Evolutionary conservation across 2,113 vertebrate genomes (phyloP), one percentile per base, ranked within the genome.

Genomic region (Erythrolamprus reginae): DNA sequence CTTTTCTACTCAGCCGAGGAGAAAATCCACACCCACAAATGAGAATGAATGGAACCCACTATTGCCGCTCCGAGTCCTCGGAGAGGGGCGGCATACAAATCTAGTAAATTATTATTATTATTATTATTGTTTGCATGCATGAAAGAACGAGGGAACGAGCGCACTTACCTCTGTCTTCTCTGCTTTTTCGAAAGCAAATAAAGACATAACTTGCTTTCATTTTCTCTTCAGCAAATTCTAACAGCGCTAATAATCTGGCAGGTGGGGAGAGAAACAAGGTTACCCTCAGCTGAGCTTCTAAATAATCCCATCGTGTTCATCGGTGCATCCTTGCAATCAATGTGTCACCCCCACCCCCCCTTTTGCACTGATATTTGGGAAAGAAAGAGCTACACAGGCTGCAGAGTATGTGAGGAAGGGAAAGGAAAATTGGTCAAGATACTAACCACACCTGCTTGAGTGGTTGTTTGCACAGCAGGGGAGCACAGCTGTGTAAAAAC

Each of bases 201-300:
- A 99, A 99, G 96, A 99, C 98, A 0, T 97, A 97, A 97, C 97
- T 98, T 93, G 98, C 98, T 98, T 99, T 99, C 97, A 99, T 98
- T 96, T 98, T 98, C 96, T 99, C 99, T 95, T 99, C 99, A 90
- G 98, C 98, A 94, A 98, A 99, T 96, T 99, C 98, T 89, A 99
- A 93, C 96, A 99, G 97, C 92, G 98, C 98, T 53, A 98, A 98
- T 48, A 99, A 98, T 96, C 99, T 99, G 97, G 88, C 94, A 93
- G 87, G 90, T 87, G 84, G 91, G 86, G 28, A 89, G 24, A 89
- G 90, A 45, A 92, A 94, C 88, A 93, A 89, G 70, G 91, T 83
- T 9, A 38, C 7, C 83, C 6, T 45, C 50, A 38, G 17, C 33
- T 51, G 8, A 33, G 2, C 24, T 38, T 0, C 24, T 10, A 5